A percentile compares a stretch with the other conserved stretches of the same genome.
These are phyloP conservation scores for Rhincodon typus DNA, from an alignment of 2,797 vertebrate species.

Conservation along the genomic window DNA sequence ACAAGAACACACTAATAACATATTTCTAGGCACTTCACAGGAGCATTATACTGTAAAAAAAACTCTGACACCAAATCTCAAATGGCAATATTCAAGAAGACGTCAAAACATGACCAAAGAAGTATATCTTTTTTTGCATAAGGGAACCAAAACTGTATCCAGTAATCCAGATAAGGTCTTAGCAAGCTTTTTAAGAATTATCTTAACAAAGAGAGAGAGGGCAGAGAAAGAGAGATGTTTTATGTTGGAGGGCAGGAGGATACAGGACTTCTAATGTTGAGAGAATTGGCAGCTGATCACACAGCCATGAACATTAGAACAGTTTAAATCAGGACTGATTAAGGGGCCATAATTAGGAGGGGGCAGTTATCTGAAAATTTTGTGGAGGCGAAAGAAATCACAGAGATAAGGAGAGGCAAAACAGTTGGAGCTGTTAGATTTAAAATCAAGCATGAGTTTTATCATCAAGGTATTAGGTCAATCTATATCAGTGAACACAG, in stretches of 20 bases:
- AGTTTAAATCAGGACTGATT: background rate
- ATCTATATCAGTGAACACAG: too few relatives aligned
- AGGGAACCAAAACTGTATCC: too few relatives aligned
- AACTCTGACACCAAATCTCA: background rate
- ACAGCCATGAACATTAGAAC: background rate
- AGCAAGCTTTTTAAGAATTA: too few relatives aligned
- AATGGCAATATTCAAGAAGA: background rate
- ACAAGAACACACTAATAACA: too few relatives aligned
- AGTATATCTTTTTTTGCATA: background rate
- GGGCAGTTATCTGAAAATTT: background rate
- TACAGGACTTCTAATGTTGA: background rate
- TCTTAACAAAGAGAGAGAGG: background rate
- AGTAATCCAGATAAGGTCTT: too few relatives aligned
- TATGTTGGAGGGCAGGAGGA: background rate
- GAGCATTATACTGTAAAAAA: too few relatives aligned
- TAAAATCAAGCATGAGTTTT: background rate
- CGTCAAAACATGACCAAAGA: background rate
- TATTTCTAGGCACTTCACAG: too few relatives aligned
- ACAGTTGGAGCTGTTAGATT: background rate
- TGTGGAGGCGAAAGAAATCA: background rate
- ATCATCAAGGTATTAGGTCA: background rate
- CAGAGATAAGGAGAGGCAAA: background rate
- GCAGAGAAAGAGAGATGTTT: background rate
- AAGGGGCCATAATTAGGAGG: background rate
- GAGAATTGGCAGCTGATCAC: background rate